Percentiles rank a stretch among this genome's conserved stretches.
phyloP scores from a whole-genome alignment of 2,113 vertebrate genomes.

The Anas platyrhynchos region DNA sequence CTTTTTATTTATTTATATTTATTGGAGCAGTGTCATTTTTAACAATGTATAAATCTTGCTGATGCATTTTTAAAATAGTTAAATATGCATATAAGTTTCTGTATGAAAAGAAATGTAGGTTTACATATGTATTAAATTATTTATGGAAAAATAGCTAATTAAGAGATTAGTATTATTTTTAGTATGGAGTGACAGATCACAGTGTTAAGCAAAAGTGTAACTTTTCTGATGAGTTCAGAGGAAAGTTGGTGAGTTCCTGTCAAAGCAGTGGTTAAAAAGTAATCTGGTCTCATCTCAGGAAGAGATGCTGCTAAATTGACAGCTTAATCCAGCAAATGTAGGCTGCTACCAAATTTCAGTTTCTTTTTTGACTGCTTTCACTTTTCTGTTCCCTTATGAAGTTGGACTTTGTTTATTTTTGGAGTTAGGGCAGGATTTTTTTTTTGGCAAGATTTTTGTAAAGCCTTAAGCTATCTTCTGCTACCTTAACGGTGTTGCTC shows the following conservation, averaged over 20 bases:
- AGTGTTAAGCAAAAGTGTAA: background rate
- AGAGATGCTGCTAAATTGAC: background rate
- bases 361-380: background rate
- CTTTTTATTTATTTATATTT: background rate
- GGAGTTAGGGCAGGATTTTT: background rate
- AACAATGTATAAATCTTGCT: background rate
- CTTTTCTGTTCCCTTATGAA: background rate
- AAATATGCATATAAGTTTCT: background rate
- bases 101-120: background rate
- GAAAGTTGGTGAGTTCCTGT: background rate
- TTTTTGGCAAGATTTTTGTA: background rate
- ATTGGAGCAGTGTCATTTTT: background rate
- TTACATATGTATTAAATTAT: background rate
- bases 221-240: background rate
- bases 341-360: background rate
- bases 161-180: background rate
- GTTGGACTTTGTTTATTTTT: rapidly evolving
- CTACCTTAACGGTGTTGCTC: background rate
- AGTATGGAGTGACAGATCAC: background rate
- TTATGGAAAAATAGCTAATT: background rate
- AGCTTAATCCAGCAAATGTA: background rate
- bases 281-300: background rate
- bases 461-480: background rate
- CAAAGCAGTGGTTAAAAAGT: background rate
- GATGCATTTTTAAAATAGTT: background rate